Conservation (phyloP, 2,797 vertebrate genomes). For the Phrynocephalus guinanensis region DNA sequence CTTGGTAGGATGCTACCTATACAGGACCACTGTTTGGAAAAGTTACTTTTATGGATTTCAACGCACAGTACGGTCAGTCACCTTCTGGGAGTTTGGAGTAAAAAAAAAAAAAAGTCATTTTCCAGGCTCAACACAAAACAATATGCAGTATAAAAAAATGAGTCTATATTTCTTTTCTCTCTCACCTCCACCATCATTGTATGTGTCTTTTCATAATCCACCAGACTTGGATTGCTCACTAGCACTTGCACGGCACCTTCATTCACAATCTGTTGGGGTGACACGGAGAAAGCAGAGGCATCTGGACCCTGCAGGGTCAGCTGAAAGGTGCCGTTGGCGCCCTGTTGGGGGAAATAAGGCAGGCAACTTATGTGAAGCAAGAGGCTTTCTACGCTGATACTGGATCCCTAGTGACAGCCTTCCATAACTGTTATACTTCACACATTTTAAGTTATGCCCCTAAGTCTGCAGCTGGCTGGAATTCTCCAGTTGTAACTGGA, state of each 20-base stretch:
- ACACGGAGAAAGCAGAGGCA: constrained; percentile 82
- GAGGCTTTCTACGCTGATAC: neutral
- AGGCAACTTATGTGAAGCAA: neutral
- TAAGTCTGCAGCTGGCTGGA: neutral
- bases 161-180: neutral
- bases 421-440: too few relatives aligned
- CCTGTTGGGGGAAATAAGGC: constrained; percentile 70
- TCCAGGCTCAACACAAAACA: neutral
- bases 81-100: too few relatives aligned
- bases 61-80: neutral
- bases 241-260: constrained; percentile 80
- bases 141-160: neutral
- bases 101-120: too few relatives aligned
- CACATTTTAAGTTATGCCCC: neutral
- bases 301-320: constrained; percentile 79
- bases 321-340: constrained; percentile 74
- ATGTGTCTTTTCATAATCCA: constrained; percentile 86
- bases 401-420: neutral
- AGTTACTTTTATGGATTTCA: too few relatives aligned
- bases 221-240: constrained; percentile 71
- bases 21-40: too few relatives aligned
- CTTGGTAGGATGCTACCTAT: too few relatives aligned
- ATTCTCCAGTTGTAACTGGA: neutral
- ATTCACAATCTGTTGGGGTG: constrained; percentile 67
- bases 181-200: constrained; percentile 85